phyloP scores from a whole-genome alignment of 2,888 invertebrate species.

The Blastobasis adustella region DNA sequence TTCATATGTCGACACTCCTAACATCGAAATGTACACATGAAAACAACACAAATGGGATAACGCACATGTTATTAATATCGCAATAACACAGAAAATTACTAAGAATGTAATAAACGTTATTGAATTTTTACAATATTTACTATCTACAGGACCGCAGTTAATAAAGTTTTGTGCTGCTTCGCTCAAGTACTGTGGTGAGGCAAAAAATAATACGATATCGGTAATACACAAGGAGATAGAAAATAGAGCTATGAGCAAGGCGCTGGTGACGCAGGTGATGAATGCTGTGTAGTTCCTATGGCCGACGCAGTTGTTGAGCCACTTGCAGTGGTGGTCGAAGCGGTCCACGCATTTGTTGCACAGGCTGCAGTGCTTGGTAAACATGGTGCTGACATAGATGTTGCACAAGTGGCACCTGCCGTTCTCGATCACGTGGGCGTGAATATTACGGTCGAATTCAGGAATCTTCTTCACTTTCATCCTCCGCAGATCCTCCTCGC shows the following conservation, averaged over 20 bases:
- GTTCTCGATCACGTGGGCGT: conserved; percentile 96
- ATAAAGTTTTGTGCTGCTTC: conserved; percentile 67
- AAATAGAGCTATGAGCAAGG: conserved; percentile 81
- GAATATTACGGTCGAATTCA: conserved; percentile 89
- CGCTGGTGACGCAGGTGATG: conserved; percentile 86
- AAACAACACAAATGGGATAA: conserved; percentile 90
- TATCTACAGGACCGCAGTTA: conserved; percentile 34
- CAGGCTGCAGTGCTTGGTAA: conserved; percentile 95
- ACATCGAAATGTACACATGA: conserved; percentile 88
- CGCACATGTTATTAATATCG: conserved; percentile 84
- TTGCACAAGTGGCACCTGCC: conserved; percentile 95
- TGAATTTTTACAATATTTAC: conserved; percentile 45
- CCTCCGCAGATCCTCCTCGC: conserved; percentile 85
- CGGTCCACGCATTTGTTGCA: conserved; percentile 97
- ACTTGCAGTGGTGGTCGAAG: conserved; percentile 99
- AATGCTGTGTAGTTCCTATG: conserved; percentile 91
- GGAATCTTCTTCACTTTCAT: conserved; percentile 79
- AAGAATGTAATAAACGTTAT: conserved; percentile 52
- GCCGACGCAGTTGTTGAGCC: conserved; percentile 98
- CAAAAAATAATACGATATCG: conserved; percentile 80
- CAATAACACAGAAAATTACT: conserved; percentile 78
- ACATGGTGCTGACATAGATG: conserved; percentile 81
- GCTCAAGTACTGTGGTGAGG: conserved; percentile 75
- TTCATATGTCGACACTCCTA: conserved; percentile 93
- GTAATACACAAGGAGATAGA: conserved; percentile 81